Percentiles rank a stretch among this genome's conserved stretches.
These are phyloP conservation scores for Drosophila pallidifrons DNA, from an alignment of 1,140 invertebrate genomes.

Conservation along the genomic window DNA sequence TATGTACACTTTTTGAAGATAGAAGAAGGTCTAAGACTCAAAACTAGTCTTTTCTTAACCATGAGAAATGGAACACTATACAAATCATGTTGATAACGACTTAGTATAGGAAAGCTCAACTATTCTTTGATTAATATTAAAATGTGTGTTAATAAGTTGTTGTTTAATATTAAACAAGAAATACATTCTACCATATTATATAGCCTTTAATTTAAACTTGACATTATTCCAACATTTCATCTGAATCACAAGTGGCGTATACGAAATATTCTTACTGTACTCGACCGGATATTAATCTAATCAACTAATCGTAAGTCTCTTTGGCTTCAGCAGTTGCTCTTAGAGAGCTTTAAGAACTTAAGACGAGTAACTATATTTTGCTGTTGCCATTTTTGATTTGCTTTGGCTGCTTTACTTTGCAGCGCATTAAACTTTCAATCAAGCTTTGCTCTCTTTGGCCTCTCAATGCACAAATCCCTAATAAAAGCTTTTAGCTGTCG, in stretches of 20 bases:
- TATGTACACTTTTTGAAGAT: not conserved
- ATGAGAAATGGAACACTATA: too few species aligned
- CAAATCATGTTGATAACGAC: too few species aligned
- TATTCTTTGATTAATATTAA: too few species aligned
- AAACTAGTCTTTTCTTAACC: too few species aligned
- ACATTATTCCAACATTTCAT: not conserved
- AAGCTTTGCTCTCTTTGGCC: constrained; percentile 12
- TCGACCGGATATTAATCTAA: not conserved
- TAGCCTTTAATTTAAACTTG: too few species aligned
- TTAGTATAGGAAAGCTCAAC: too few species aligned
- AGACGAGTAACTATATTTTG: not conserved
- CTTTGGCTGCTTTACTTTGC: not conserved
- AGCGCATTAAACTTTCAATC: constrained; percentile 3
- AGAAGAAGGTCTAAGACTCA: not conserved
- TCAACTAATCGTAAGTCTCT: not conserved
- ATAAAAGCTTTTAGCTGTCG: constrained; percentile 26
- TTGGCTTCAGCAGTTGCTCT: not conserved
- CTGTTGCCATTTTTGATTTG: not conserved
- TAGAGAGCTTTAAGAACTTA: not conserved
- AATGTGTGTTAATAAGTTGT: too few species aligned
- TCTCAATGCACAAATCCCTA: constrained; percentile 10
- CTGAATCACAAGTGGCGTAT: not conserved
- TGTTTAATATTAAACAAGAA: too few species aligned
- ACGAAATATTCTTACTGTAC: not conserved
- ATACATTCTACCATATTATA: too few species aligned